These are phyloP conservation scores for Sarcophaga peregrina DNA, from an alignment of 1,140 invertebrate genomes.

Conservation along the genomic window DNA sequence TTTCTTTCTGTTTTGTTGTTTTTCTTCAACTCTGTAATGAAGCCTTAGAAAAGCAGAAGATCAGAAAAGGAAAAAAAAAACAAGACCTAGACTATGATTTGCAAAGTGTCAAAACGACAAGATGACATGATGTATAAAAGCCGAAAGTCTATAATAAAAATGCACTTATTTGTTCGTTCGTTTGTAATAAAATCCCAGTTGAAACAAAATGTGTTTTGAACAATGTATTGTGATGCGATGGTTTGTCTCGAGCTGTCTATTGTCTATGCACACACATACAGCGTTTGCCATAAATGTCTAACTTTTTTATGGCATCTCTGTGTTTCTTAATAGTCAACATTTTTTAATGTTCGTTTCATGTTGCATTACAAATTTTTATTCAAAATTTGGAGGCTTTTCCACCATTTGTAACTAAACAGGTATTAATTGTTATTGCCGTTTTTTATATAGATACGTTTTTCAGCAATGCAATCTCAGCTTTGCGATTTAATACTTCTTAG, in stretches of 20 bases:
- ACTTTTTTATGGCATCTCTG: neutral
- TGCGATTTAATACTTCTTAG: neutral
- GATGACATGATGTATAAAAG: conserved; percentile 36
- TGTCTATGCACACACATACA: too few relatives aligned
- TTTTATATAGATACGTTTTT: too few relatives aligned
- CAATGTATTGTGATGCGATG: neutral
- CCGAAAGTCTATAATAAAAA: neutral
- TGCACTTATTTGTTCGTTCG: too few relatives aligned
- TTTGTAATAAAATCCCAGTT: neutral
- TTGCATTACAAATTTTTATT: neutral
- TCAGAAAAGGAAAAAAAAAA: too few relatives aligned
- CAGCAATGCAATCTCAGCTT: too few relatives aligned
- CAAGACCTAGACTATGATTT: neutral
- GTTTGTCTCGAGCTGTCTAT: too few relatives aligned
- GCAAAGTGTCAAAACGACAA: conserved; percentile 33
- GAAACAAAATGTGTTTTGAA: neutral
- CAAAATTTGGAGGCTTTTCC: neutral
- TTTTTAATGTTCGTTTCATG: neutral
- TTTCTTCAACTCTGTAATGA: too few relatives aligned
- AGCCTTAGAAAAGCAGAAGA: too few relatives aligned
- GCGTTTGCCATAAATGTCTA: neutral
- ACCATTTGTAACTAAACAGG: neutral
- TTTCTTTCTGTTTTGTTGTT: too few relatives aligned
- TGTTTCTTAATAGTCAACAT: neutral
- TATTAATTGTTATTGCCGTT: neutral